Base-by-base conservation (phyloP, 2,797 vertebrate species). In the Lepidocolaptes lacrymiger region DNA sequence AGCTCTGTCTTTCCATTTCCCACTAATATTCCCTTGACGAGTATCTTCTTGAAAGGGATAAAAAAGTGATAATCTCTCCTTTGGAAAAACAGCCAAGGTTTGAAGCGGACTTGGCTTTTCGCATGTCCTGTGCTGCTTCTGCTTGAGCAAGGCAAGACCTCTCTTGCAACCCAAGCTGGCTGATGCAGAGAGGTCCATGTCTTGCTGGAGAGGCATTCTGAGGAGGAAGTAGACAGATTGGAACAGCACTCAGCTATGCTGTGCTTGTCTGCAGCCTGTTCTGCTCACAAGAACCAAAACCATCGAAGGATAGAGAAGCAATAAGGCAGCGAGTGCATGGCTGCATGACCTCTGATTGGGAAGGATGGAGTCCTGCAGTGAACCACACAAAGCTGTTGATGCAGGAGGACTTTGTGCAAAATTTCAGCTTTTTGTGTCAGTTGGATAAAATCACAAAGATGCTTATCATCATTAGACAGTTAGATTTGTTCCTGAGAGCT, bases 1-100 rank as follows among this genome's bases (percentile, higher is more conserved):
- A 41, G 59, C 85, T 87, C 80, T 83, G 71, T 79, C 91, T 91
- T 95, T 93, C 74, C 63, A 71, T 89, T 95, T 96, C 61, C 77
- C 61, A 61, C 56, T 95, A 93, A 82, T 95, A 94, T 39, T 96
- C 88, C 84, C 93, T 76, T 84, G 71, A 67, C 37, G 61, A 77
- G 48, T 59, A 46, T 87, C 67, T 93, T 92, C 85, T 52, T 92
- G 63, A 93, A 91, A 90, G 69, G 52, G 51, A 7, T 54, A 59
- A 62, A 92, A 80, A 73, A 75, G 85, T 48, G 17, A 78, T 91
- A 83, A 88, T 95, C 66, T 91, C 77, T 76, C 77, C 59, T 84
- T 89, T 59, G 79, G 87, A 93, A 87, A 87, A 91, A 91, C 49
- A 91, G 91, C 78, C 68, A 71, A 77, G 62, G 80, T 61, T 79